Conservation (phyloP, 2,113 vertebrate species). For the Myanophis thanlyinensis region DNA sequence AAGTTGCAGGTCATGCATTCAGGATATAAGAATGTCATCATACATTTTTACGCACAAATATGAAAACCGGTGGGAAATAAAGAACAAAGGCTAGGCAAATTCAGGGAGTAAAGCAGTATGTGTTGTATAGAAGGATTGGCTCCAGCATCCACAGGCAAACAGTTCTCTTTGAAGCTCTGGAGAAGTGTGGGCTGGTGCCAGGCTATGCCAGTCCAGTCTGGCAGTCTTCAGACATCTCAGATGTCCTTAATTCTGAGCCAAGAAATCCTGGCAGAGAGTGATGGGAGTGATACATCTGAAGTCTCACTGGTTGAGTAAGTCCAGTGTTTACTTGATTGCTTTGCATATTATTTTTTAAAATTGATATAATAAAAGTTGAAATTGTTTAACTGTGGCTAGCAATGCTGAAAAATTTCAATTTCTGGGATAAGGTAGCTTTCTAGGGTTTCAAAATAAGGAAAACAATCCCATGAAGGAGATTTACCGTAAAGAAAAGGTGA, state of each 20-base stretch:
- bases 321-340: background rate
- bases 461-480: background rate
- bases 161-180: background rate
- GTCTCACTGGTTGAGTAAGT: background rate
- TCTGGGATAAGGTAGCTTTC: background rate
- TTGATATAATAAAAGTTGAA: background rate
- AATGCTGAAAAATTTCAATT: background rate
- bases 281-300: background rate
- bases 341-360: background rate
- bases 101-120: background rate
- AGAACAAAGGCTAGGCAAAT: background rate
- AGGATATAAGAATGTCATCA: background rate
- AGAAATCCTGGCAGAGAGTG: background rate
- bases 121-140: background rate
- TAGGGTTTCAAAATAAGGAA: background rate
- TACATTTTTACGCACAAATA: no score
- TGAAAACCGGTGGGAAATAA: background rate
- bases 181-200: background rate
- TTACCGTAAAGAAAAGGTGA: background rate
- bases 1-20: no score
- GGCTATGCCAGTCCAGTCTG: background rate
- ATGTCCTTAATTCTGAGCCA: background rate
- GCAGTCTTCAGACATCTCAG: background rate
- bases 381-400: background rate
- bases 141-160: background rate